Base-by-base conservation (phyloP, 30 jellyfish, hydroid and myxozoan species). In the Hydractinia symbiolongicarpus region DNA sequence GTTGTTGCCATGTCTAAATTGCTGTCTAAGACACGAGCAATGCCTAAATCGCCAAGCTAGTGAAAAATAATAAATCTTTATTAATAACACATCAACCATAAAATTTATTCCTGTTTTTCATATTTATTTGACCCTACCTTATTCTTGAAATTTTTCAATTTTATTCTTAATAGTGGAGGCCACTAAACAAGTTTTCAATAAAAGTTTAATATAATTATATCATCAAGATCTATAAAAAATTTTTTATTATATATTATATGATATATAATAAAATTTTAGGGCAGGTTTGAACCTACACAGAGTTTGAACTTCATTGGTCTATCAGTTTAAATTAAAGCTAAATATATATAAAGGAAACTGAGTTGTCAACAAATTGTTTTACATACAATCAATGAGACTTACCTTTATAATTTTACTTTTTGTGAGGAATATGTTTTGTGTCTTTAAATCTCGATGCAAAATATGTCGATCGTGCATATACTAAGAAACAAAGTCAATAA, bases 1-100 rank as follows among this genome's bases (percentile, higher is more conserved):
- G 98, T 93, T 55, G 98, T 93, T 50, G 98, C 98, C 98, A 93
- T 93, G 80, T 93, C 98, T 44, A 87, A 66, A 7, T 90, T 93
- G 55, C 94, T 93, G 16, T 93, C 98, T 7, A 93, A 85, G 11
- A 93, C 98, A 54, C 98, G 85, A 50, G 98, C 98, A 7, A 93
- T 93, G 10, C 98, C 98, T 53, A 93, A 71, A 84, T 93, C 98
- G 17, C 98, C 98, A 50, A 93, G 85, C 98, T 93, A 72, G 21
- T 83, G 75, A 69, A 77, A 52, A 54, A 30, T 52, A 79, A 20
- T 15, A 4, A 72, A 1, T 0, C 16, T 19, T 30, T 30, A 30
- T 30, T 30, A 30, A 30, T 30, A 30, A 30, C 44, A 30, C 44
- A 30, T 30, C 44, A 30, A 30, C 1, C 44, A 30, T 30, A 30